These are phyloP conservation scores for Lordiphosa stackelbergi DNA, from an alignment of 1,140 invertebrate genomes.

Conservation along the genomic window DNA sequence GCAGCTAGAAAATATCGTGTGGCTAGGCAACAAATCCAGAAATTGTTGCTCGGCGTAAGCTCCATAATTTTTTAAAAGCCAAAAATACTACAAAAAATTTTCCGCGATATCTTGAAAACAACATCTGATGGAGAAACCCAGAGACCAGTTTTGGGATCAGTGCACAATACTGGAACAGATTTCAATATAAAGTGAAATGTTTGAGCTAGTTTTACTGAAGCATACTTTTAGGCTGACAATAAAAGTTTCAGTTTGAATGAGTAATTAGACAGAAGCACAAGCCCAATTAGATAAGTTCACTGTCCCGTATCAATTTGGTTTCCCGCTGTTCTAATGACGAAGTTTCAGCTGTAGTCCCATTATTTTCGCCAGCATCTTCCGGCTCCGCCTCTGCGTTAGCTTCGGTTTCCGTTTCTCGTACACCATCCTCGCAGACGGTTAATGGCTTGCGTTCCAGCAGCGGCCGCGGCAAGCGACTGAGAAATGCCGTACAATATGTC, in stretches of 20 bases:
- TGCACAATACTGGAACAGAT: too few species aligned
- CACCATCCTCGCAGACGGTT: conserved; percentile 53
- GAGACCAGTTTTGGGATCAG: too few species aligned
- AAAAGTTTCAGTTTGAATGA: background rate
- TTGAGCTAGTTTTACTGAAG: conserved; percentile 2
- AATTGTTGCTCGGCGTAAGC: too few species aligned
- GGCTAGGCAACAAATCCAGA: too few species aligned
- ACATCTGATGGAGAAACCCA: too few species aligned
- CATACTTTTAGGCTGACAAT: conserved; percentile 37
- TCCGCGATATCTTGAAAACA: too few species aligned
- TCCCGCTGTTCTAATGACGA: conserved; percentile 3
- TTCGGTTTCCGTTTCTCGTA: conserved; percentile 26
- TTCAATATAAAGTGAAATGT: too few species aligned
- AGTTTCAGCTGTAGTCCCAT: conserved; percentile 12
- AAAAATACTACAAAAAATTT: too few species aligned
- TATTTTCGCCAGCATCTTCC: conserved; percentile 13
- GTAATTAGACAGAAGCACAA: background rate
- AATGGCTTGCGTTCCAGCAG: conserved; percentile 51
- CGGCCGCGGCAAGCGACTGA: conserved; percentile 60
- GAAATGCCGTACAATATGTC: conserved; percentile 56
- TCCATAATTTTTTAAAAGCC: too few species aligned
- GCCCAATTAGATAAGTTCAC: conserved; percentile 23
- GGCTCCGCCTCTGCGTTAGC: conserved; percentile 16
- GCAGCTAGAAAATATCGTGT: too few species aligned
- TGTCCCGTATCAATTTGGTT: background rate